Conservation (phyloP, 2,113 vertebrate genomes). For the Ochotona princeps region DNA sequence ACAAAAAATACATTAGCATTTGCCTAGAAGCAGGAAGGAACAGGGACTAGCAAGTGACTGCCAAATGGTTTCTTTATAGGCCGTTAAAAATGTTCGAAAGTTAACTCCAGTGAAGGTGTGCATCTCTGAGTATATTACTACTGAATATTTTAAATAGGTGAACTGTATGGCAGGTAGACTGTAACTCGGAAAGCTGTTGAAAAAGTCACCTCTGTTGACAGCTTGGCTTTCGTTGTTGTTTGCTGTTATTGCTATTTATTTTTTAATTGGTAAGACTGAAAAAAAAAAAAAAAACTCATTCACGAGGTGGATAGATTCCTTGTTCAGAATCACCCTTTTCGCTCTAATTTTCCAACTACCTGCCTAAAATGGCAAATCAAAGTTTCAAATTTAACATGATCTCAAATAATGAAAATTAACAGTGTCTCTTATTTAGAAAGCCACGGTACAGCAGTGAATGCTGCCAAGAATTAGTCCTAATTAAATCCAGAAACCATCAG, state of each 20-base stretch:
- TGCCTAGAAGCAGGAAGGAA: neutral
- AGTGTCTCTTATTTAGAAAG: slow-evolving; percentile 45
- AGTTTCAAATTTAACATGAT: slow-evolving; percentile 54
- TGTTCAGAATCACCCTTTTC: neutral
- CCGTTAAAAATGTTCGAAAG: neutral
- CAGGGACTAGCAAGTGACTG: neutral
- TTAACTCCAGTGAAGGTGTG: neutral
- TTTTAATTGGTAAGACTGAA: neutral
- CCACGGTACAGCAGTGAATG: neutral
- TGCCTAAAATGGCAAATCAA: slow-evolving; percentile 31
- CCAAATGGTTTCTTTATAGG: neutral
- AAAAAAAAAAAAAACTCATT: neutral
- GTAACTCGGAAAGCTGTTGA: neutral
- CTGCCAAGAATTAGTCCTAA: slow-evolving; percentile 49
- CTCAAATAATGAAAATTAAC: slow-evolving; percentile 62
- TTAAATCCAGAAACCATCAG: slow-evolving; percentile 51
- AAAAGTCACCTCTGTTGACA: neutral
- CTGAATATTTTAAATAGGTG: neutral
- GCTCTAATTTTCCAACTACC: neutral
- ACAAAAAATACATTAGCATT: neutral
- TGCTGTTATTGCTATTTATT: neutral
- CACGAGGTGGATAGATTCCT: neutral
- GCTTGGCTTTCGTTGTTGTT: neutral
- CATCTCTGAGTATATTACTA: neutral
- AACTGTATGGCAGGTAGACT: neutral